Evolutionary conservation across 35 echinoderm and acorn worm species (phyloP).

Genomic region (Heliocidaris erythrogramma): DNA sequence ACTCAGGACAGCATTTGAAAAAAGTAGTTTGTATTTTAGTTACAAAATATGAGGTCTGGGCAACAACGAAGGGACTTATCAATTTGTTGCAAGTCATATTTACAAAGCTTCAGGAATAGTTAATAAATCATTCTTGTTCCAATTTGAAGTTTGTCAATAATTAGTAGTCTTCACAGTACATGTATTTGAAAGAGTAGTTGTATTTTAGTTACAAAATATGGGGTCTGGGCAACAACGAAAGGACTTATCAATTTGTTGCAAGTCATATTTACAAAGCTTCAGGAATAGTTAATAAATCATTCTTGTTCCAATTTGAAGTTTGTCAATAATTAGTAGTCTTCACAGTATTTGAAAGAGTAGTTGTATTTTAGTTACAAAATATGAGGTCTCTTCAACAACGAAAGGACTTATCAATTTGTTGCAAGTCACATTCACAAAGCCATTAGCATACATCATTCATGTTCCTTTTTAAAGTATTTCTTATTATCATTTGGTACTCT

Average conservation of each 20-base stretch:
- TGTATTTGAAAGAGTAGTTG: not conserved
- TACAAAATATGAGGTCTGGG: too few species aligned
- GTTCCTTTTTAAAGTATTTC: not conserved
- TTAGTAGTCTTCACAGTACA: not conserved
- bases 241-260: not conserved
- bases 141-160: not conserved
- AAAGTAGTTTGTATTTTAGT: too few species aligned
- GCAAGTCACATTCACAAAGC: not conserved
- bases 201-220: not conserved
- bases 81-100: not conserved
- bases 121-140: not conserved
- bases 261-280: not conserved
- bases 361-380: not conserved
- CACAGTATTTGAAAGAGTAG: not conserved
- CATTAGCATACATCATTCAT: not conserved
- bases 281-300: not conserved
- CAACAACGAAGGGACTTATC: not conserved
- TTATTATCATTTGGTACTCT: not conserved
- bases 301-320: not conserved
- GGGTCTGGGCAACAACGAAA: not conserved
- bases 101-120: not conserved
- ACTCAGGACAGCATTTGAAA: too few species aligned
- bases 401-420: not conserved
- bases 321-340: not conserved
- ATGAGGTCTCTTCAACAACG: not conserved